phyloP scores from a whole-genome alignment of 2,113 vertebrate species.

The Ancistrus triradiatus region DNA sequence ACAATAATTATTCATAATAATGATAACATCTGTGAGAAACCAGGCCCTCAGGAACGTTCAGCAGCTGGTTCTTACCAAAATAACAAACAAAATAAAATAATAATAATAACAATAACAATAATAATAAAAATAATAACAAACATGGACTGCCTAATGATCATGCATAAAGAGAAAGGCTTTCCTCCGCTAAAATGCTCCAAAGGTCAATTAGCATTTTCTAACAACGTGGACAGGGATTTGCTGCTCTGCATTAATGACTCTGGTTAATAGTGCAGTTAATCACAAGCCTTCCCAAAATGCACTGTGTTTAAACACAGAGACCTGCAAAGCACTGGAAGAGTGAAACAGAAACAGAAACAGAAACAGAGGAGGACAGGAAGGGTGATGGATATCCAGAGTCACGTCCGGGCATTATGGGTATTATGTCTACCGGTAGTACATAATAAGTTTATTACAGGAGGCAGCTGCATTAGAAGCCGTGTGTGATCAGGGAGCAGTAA shows the following conservation, averaged over 20 bases:
- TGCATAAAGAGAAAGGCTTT: neutral
- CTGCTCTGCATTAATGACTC: slow-evolving; percentile 41
- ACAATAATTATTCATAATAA: too few relatives aligned
- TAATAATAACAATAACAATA: neutral
- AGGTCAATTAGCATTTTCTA: slow-evolving; percentile 49
- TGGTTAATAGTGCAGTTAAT: slow-evolving; percentile 44
- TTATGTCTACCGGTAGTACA: too few relatives aligned
- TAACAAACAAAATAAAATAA: too few relatives aligned
- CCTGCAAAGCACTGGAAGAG: neutral
- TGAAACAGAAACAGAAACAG: slow-evolving; percentile 13
- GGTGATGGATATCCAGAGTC: too few relatives aligned
- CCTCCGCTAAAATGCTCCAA: slow-evolving; percentile 20
- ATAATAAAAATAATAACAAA: neutral
- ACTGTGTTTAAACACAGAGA: slow-evolving; percentile 8
- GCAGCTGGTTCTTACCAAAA: too few relatives aligned
- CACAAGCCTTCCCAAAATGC: slow-evolving; percentile 42
- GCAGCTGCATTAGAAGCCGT: too few relatives aligned
- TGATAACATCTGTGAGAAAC: too few relatives aligned
- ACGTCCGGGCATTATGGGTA: too few relatives aligned
- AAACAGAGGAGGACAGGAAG: neutral
- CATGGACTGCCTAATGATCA: too few relatives aligned
- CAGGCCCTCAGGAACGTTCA: too few relatives aligned
- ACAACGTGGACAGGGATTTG: slow-evolving; percentile 41
- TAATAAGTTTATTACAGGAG: too few relatives aligned
- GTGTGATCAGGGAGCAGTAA: too few relatives aligned